These are phyloP conservation scores for Saimiri boliviensis DNA, from an alignment of 2,113 vertebrate genomes.

Conservation along the genomic window DNA sequence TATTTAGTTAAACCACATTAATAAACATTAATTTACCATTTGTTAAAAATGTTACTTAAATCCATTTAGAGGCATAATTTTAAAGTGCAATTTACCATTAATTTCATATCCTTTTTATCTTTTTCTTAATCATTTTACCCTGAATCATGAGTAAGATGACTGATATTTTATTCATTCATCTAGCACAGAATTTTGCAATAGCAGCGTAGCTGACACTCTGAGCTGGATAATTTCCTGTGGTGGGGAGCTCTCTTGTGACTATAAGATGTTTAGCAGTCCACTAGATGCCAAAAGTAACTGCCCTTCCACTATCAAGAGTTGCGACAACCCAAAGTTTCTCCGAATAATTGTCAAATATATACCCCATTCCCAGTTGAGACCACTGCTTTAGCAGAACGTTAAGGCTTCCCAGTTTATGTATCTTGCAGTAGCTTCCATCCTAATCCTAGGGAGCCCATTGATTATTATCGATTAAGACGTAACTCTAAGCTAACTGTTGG, in stretches of 20 bases:
- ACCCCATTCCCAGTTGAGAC: not conserved
- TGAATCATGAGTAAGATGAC: not conserved
- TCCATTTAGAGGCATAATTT: not conserved
- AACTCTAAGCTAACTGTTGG: not conserved
- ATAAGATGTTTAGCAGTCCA: not conserved
- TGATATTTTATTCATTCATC: not conserved
- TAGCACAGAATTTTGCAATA: not conserved
- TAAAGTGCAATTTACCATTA: not conserved
- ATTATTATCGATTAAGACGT: not conserved
- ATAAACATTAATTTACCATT: not conserved
- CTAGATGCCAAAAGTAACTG: not conserved
- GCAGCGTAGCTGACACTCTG: not conserved
- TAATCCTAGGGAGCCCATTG: not conserved
- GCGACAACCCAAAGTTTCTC: not conserved
- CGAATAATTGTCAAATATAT: not conserved
- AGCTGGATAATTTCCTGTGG: not conserved
- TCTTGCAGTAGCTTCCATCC: not conserved
- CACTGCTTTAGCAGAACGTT: not conserved
- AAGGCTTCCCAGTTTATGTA: not conserved
- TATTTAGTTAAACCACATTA: not conserved
- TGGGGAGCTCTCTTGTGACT: not conserved
- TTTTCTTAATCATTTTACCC: not conserved
- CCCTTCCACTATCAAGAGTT: fast-evolving
- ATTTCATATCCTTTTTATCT: not conserved
- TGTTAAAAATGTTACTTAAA: not conserved